Evolutionary conservation across 2,797 vertebrate genomes (phyloP).

Genomic region (Lepus oiostolus): DNA sequence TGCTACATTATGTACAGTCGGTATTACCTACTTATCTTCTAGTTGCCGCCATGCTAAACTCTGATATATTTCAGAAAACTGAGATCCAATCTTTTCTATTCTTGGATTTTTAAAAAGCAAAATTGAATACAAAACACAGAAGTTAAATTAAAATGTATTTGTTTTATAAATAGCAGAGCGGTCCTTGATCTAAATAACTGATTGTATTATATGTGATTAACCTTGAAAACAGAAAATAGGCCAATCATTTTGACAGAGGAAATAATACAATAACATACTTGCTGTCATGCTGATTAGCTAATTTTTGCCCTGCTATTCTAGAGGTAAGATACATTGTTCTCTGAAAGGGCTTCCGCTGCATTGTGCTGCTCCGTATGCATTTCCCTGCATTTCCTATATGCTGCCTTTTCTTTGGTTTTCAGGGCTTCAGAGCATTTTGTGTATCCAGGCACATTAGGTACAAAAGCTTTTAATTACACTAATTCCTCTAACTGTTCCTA

Average conservation of each 20-base stretch:
- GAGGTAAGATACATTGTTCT: neutral
- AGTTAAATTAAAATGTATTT: slow-evolving; percentile 25
- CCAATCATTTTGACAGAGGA: neutral
- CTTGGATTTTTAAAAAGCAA: neutral
- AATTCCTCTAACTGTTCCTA: slow-evolving; percentile 68
- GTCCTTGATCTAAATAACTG: neutral
- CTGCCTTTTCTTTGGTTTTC: neutral
- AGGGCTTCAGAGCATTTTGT: slow-evolving; percentile 32
- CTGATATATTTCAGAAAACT: neutral
- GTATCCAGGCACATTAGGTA: slow-evolving; percentile 50
- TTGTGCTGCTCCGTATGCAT: accelerated
- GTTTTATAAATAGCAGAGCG: neutral
- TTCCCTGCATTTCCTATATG: neutral
- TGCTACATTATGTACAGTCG: neutral
- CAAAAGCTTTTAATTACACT: slow-evolving; percentile 71
- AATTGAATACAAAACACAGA: neutral
- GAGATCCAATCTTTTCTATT: neutral
- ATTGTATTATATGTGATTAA: slow-evolving; percentile 21
- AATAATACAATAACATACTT: neutral
- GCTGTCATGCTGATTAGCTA: neutral
- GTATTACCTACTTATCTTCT: neutral
- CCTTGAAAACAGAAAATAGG: neutral
- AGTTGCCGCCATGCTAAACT: neutral
- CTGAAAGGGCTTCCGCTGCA: neutral
- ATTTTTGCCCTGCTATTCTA: neutral